Evolutionary conservation across 2,797 vertebrate genomes (phyloP), one percentile per base, ranked within the genome.

Genomic region (Gastrophryne carolinensis): DNA sequence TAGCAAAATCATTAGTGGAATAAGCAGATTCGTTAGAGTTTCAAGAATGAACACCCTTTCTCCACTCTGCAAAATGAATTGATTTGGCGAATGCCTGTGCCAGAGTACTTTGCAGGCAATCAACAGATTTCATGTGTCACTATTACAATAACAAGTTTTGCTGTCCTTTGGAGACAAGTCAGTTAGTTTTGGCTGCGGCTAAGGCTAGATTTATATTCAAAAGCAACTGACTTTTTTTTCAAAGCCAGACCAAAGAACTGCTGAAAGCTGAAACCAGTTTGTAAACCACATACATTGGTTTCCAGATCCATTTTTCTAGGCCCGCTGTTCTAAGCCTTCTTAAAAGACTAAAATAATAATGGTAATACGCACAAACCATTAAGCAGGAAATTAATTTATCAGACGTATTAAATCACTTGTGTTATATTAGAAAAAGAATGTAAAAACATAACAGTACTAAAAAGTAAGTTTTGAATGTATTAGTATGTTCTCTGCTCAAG

Each of bases 101-200:
- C 75, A 78, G 39, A 78, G 75, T 78, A 78, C 75, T 78, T 78
- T 78, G 68, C 68, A 78, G 65, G 75, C 68, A 78, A 78, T 78
- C 75, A 78, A 72, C 75, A 78, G 75, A 78, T 78, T 78, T 78
- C 75, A 78, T 72, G 75, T 72, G 75, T 78, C 75, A 78, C 61
- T 72, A 78, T 78, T 78, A 78, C 68, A 78, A 78, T 78, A 78
- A 78, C 68, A 78, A 72, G 75, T 78, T 72, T 78, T 78, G 75
- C 75, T 78, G 75, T 78, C 75, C 75, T 78, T 78, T 72, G 75
- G 75, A 78, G 75, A 78, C 75, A 78, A 72, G 68, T 78, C 75
- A 78, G 75, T 78, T 78, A 66, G 75, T 78, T 72, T 78, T 78
- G 75, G 75, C 75, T 78, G 61, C 39, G 24, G 52, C 60, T 66